phyloP scores from a whole-genome alignment of 2,888 invertebrate species.

The Ctena decussata region DNA sequence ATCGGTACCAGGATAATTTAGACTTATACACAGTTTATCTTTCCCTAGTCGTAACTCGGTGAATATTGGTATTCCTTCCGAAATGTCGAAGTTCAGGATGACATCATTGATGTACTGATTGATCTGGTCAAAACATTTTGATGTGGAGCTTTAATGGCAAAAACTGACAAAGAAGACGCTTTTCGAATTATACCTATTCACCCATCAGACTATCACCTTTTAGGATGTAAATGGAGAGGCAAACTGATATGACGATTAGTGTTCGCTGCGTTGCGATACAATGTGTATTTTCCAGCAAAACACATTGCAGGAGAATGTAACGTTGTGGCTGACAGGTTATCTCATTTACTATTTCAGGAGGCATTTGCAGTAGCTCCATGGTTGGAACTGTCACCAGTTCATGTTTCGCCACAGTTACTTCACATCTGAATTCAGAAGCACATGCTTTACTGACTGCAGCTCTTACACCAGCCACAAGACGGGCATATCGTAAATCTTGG shows the following conservation, averaged over 20 bases:
- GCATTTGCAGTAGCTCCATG: neutral
- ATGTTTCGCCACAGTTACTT: neutral
- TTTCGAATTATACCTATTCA: neutral
- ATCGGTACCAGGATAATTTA: constrained; percentile 11
- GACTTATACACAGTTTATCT: constrained; percentile 43
- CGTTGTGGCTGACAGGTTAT: constrained; percentile 19
- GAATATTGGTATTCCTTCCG: constrained; percentile 24
- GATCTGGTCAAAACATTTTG: constrained; percentile 9
- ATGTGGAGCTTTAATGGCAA: neutral
- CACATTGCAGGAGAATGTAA: constrained; percentile 19
- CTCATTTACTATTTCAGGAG: constrained; percentile 2
- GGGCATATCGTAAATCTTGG: neutral
- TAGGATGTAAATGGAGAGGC: neutral
- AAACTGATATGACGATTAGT: no score
- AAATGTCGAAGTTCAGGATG: constrained; percentile 28
- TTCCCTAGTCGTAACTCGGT: constrained; percentile 23
- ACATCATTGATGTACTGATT: constrained; percentile 27
- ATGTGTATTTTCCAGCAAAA: neutral
- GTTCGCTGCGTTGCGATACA: no score
- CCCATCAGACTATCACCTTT: neutral
- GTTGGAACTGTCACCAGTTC: neutral
- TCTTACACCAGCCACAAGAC: neutral
- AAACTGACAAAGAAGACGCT: neutral
- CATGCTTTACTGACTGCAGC: neutral
- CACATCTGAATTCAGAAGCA: neutral